Base-by-base conservation (phyloP, 2,888 invertebrate species). In the Timandra comae region DNA sequence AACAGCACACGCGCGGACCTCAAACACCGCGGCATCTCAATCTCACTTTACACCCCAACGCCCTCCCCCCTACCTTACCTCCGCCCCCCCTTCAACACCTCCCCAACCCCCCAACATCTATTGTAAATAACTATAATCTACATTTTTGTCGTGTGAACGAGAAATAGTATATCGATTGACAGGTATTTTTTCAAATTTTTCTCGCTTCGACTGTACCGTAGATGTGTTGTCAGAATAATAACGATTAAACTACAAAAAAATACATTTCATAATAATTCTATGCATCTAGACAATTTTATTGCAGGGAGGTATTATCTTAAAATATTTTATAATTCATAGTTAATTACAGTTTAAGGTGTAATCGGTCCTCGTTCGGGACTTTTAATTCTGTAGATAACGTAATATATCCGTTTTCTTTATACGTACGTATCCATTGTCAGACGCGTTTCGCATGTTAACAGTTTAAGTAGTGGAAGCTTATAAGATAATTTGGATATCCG, bases 161-260 rank as follows among this genome's bases (percentile, higher is more conserved):
- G 69, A 79, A 74, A 80, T 85, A 84, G 80, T 79, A 62, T 79
- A 79, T 74, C 72, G 71, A 74, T 76, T 82, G 72, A 82, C 84
- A 78, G 79, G 84, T 84, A 82, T 84, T 81, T 84, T 84, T 84
- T 84, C 80, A 82, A 84, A 78, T 66, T 76, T 77, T 79, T 84
- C 84, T 85, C 85, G 84, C 85, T 84, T 85, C 81, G 69, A 81
- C 82, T 84, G 80, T 85, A 85, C 79, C 72, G 84, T 85, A 85
- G 85, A 82, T 81, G 82, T 85, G 84, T 85, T 85, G 77, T 82
- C 84, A 80, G 71, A 71, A 62, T 76, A 78, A 75, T 79, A 78
- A 76, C 67, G 47, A 73, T 73, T 75, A 84, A 81, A 78, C 75
- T 77, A 74, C 71, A 74, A 72, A 80, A 78, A 77, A 76, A 75